A percentile compares a stretch with the other conserved stretches of the same genome.
phyloP scores from a whole-genome alignment of 1,140 invertebrate genomes.

The Battus philenor region DNA sequence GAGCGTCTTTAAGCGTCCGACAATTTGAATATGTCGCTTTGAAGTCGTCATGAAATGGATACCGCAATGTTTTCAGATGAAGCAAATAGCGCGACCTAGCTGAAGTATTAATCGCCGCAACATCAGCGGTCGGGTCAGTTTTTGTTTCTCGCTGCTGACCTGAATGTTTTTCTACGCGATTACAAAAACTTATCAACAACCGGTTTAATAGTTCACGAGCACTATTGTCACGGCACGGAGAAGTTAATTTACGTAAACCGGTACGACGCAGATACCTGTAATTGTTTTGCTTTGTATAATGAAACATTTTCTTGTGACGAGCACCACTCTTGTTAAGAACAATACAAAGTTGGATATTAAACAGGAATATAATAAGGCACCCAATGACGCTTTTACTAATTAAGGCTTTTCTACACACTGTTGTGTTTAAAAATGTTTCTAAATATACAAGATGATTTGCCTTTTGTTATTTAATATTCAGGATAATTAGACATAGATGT shows the following conservation, averaged over 20 bases:
- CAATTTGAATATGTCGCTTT: too few relatives aligned
- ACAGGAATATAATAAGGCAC: slow-evolving; percentile 6
- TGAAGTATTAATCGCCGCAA: too few relatives aligned
- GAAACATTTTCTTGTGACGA: slow-evolving; percentile 6
- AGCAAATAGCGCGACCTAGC: too few relatives aligned
- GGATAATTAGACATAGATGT: too few relatives aligned
- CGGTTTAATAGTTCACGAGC: slow-evolving; percentile 7
- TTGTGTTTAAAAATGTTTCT: too few relatives aligned
- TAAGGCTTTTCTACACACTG: too few relatives aligned
- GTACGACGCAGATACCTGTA: neutral
- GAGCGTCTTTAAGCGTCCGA: too few relatives aligned
- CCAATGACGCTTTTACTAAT: slow-evolving; percentile 7
- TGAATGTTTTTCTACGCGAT: slow-evolving; percentile 1
- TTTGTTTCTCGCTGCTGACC: neutral
- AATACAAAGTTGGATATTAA: slow-evolving; percentile 10
- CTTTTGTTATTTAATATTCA: too few relatives aligned
- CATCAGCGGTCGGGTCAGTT: neutral
- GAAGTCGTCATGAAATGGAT: too few relatives aligned
- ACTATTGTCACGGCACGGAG: slow-evolving; percentile 11
- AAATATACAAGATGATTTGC: too few relatives aligned
- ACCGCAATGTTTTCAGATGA: too few relatives aligned
- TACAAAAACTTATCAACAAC: slow-evolving; percentile 6
- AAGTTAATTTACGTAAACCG: slow-evolving; percentile 5
- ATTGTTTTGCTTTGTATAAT: slow-evolving; percentile 4
- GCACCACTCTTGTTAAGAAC: slow-evolving; percentile 6